phyloP scores from a whole-genome alignment of 1,140 invertebrate species.

The Procambarus clarkii region DNA sequence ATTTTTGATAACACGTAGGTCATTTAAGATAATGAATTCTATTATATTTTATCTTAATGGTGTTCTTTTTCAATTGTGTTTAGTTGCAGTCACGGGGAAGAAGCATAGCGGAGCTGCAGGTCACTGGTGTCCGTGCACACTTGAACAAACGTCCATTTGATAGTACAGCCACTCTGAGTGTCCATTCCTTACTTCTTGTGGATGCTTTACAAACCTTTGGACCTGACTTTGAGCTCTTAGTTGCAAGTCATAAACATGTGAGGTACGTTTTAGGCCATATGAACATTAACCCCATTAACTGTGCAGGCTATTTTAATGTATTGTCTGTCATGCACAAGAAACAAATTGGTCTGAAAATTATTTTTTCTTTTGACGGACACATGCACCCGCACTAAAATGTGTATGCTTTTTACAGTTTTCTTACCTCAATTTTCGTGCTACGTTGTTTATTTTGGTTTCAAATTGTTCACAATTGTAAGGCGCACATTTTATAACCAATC shows the following conservation, averaged over 20 bases:
- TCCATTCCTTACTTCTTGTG: constrained; percentile 93
- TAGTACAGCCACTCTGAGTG: constrained; percentile 86
- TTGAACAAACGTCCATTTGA: constrained; percentile 84
- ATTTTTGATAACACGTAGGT: too few relatives aligned
- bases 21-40: neutral
- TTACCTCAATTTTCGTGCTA: too few relatives aligned
- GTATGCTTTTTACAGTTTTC: too few relatives aligned
- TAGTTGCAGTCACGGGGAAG: constrained; percentile 84
- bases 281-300: neutral
- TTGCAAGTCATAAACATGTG: constrained; percentile 95
- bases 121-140: constrained; percentile 89
- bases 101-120: constrained; percentile 87
- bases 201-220: constrained; percentile 97
- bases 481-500: too few relatives aligned
- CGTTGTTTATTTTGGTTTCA: too few relatives aligned
- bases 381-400: too few relatives aligned
- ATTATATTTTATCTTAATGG: neutral
- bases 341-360: too few relatives aligned
- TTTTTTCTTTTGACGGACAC: too few relatives aligned
- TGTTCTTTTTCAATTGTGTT: neutral
- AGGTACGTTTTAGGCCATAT: constrained; percentile 79
- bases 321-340: too few relatives aligned
- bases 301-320: too few relatives aligned
- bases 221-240: constrained; percentile 93
- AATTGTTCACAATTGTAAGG: too few relatives aligned